Evolutionary conservation across 2,888 invertebrate species (phyloP), one percentile per base, ranked within the genome.

Genomic region (Campaea margaritaria): DNA sequence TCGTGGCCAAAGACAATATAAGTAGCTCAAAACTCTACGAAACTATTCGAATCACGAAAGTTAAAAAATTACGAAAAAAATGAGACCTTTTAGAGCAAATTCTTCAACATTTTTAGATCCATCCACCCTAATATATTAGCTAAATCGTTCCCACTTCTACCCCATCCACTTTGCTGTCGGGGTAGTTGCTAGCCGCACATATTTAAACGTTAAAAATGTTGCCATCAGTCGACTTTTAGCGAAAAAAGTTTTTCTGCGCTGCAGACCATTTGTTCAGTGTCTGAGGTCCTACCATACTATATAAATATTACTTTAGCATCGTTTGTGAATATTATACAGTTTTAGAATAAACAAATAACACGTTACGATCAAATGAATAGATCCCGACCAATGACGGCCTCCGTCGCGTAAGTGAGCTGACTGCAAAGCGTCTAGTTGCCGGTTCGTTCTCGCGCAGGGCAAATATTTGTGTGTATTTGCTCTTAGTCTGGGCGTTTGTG

Each of bases 171-270:
- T 31, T 12, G 28, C 47, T 21, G 47, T 46, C 49, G n/a, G 55
- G 44, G 31, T 48, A 51, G 48, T 53, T 57, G 39, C 43, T 41
- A 49, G 34, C 57, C 56, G 48, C 58, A 60, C 53, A 54, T 57
- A 57, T 64, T 64, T 64, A 61, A 64, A 51, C 52, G 58, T 60
- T 60, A 64, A 57, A 60, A 61, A 64, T 64, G 61, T 61, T 49
- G 47, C 61, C 44, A 64, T 64, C 48, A 42, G n/a, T 64, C 64
- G 48, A 43, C 51, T 57, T 36, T 57, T 56, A 48, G 44, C 39
- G 48, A 15, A 49, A 60, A 60, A 61, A 56, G 51, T 50, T 55
- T 28, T 45, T 46, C 34, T 52, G 21, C 13, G 13, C 11, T 45
- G 51, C 50, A 47, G 2, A 14, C 51, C 12, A 47, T 58, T 58